Conservation (phyloP, 2,113 vertebrate species). For the rat (Rattus norvegicus) region GRCr8 NC_086023.1:87429001-87429500, state of each 20-base stretch:
- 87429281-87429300: neutral
- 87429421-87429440: neutral
- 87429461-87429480: neutral
- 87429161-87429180: neutral
- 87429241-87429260: neutral
- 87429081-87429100: neutral
- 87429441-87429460: neutral
- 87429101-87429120: neutral
- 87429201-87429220: neutral
- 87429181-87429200: neutral
- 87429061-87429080: neutral
- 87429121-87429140: neutral
- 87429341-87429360: neutral
- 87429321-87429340: neutral
- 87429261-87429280: neutral
- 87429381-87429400: neutral
- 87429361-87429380: neutral
- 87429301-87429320: neutral
- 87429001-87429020: neutral
- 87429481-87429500: neutral
- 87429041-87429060: neutral
- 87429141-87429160: neutral
- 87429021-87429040: neutral
- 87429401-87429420: neutral
- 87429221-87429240: neutral